Evolutionary conservation across 2,113 vertebrate species (phyloP).

Genomic region (Sylvia atricapilla): DNA sequence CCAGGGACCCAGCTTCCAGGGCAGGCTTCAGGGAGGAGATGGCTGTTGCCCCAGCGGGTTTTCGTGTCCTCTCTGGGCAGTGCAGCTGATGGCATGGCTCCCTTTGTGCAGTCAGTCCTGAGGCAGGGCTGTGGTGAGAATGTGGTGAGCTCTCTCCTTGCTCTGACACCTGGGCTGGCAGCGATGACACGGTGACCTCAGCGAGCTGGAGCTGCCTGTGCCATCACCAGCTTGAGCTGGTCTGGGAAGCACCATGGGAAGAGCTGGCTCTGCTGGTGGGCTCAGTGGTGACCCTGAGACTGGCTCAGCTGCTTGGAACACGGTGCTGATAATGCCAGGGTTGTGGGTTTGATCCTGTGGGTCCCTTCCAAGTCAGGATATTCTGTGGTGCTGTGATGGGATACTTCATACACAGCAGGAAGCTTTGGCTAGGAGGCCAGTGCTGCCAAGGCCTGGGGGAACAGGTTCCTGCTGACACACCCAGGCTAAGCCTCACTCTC

Average conservation of each 20-base stretch:
- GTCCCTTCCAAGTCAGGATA: background rate
- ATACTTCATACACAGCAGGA: background rate
- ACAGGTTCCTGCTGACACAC: background rate
- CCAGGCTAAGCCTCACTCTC: background rate
- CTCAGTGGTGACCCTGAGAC: background rate
- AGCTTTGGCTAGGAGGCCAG: background rate
- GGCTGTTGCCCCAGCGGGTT: background rate
- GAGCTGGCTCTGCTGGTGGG: background rate
- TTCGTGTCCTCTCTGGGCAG: fast-evolving
- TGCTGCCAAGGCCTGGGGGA: background rate
- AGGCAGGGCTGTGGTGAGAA: background rate
- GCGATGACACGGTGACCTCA: fast-evolving
- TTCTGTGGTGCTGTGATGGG: background rate
- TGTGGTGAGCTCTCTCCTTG: background rate
- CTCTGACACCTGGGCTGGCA: background rate
- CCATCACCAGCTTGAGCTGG: fast-evolving
- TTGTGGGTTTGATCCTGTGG: background rate
- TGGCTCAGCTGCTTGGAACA: background rate
- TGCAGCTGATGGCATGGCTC: fast-evolving
- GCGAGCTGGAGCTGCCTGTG: background rate
- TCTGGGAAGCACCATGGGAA: background rate
- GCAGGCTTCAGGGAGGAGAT: background rate
- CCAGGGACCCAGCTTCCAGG: background rate
- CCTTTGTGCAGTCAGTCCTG: too few species aligned
- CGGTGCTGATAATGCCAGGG: background rate